Base-by-base conservation (phyloP, 2,113 vertebrate genomes). In the Salvelinus sp. region DNA sequence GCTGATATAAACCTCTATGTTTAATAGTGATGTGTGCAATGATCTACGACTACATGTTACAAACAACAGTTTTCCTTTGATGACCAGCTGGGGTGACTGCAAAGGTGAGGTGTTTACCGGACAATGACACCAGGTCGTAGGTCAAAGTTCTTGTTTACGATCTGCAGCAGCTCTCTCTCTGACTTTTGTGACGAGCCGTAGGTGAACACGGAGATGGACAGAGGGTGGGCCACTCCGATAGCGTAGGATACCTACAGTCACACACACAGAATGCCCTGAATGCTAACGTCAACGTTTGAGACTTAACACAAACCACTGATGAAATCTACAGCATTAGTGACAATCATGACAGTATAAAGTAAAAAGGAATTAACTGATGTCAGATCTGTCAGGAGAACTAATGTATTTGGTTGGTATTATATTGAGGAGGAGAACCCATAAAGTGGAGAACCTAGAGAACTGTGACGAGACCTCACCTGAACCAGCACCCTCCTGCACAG, bases 51-150 rank as follows among this genome's bases (percentile, higher is more conserved):
- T 44, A 44, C 9, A 9, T 44, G 38, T 44, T 54, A 54, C 13
- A 54, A 54, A 18, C 16, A 54, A 12, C 38, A 44, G 9, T 44
- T 44, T 44, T 44, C 4, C 60, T 22, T 63, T 60, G 57, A n/a
- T 60, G 6, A 7, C 57, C 12, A 10, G 23, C 23, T 60, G 47
- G 6, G 22, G 23, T 33, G 6, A 75, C 38, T 44, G 38, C 38
- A 44, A 4, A 69, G 1, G 22, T 22, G 12, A 69, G 23, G 44
- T 69, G 30, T 74, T 91, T 91, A 98, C 97, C 96, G 96, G 93
- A 98, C 96, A 47, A 99, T 99, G 80, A 98, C 95, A 28, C 97
- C 97, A 0, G 97, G 97, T 69, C 97, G 93, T 71, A 99, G 96
- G 88, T 99, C 97, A 25, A 99, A 99, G 92, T 99, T 99, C 86